Evolutionary conservation across 2,113 vertebrate species (phyloP), one percentile per base, ranked within the genome.

Genomic region (Dasyurus viverrinus): DNA sequence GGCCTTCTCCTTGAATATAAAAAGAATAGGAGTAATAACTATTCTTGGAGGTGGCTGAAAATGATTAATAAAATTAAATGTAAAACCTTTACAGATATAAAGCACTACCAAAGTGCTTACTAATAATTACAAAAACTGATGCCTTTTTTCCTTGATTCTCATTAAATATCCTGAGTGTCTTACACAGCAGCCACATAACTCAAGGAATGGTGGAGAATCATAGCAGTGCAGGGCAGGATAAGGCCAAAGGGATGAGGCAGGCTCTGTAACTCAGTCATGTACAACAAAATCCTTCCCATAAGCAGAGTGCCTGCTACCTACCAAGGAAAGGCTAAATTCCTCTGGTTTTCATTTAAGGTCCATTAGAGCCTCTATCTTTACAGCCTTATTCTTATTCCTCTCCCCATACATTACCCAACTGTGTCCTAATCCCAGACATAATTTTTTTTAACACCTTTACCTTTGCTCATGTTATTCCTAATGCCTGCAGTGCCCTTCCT

Each of bases 61-160:
- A 90, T 48, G 26, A 90, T 25, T 90, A 47, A 90, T 90, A 90
- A 90, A 90, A 90, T 52, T 27, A 52, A 47, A 14, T 52, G 48
- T 19, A 16, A 90, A 50, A 52, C 47, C 89, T 27, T 90, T 48
- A 48, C 89, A 48, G 89, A 90, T 50, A 90, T 90, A 50, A 90
- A 50, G 47, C 10, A 27, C 25, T 90, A n/a, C 47, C 24, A 52
- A 90, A 90, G 46, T 27, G 89, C 46, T 47, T 90, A 48, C 89
- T 90, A 90, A 90, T 90, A 90, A 90, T 90, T 90, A 52, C 47
- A 90, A 30, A 90, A 50, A 90, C 89, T 90, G 89, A 47, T 50
- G 25, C 89, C 89, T 90, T 90, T 84, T 42, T 84, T 90, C 89
- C 48, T 52, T 30, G 47, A 90, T 47, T 90, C 89, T 52, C 89